These are phyloP conservation scores for Xylota segnis DNA, from an alignment of 2,888 invertebrate species.

Conservation along the genomic window DNA sequence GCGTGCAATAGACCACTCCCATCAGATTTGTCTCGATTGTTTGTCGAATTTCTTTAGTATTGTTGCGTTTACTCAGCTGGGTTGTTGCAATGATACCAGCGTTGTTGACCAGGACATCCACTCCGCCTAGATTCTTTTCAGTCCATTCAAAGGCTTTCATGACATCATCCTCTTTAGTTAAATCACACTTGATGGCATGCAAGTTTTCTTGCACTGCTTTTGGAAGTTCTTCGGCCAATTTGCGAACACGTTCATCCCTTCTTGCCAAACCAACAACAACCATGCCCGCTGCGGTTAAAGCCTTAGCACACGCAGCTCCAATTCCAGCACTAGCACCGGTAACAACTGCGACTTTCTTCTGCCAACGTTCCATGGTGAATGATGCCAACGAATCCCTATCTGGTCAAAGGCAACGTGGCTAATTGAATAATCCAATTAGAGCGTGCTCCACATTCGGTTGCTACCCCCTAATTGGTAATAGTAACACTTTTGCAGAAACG, in stretches of 20 bases:
- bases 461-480: slow-evolving; percentile 36
- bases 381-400: not conserved
- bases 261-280: slow-evolving; percentile 86
- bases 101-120: slow-evolving; percentile 87
- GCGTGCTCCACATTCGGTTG: not conserved
- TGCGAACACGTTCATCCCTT: slow-evolving; percentile 83
- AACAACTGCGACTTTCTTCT: slow-evolving; percentile 87
- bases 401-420: slow-evolving; percentile 25
- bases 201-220: slow-evolving; percentile 78
- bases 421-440: slow-evolving; percentile 69
- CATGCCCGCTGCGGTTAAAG: slow-evolving; percentile 85
- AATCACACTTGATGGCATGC: slow-evolving; percentile 83
- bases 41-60: slow-evolving; percentile 80
- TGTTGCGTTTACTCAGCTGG: slow-evolving; percentile 79
- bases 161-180: slow-evolving; percentile 86
- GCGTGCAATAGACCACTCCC: slow-evolving; percentile 85
- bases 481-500: not conserved
- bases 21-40: slow-evolving; percentile 85
- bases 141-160: slow-evolving; percentile 85
- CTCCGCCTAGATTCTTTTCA: slow-evolving; percentile 85
- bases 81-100: slow-evolving; percentile 85
- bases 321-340: slow-evolving; percentile 88
- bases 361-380: slow-evolving; percentile 86
- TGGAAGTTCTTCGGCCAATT: slow-evolving; percentile 79
- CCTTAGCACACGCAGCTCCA: slow-evolving; percentile 85